Base-by-base conservation (phyloP, 2,888 invertebrate species). In the Ceramica pisi region DNA sequence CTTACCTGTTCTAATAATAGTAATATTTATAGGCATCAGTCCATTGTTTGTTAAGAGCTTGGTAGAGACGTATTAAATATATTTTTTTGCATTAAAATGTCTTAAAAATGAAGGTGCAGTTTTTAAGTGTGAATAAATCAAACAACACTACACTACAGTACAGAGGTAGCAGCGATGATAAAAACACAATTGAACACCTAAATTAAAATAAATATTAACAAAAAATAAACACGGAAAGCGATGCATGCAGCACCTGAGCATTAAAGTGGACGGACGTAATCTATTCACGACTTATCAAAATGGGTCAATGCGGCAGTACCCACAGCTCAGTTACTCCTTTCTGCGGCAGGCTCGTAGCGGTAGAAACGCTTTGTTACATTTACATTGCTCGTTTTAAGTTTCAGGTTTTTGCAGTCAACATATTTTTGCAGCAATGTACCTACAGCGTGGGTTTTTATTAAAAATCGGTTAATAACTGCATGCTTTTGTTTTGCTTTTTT, bases 251-350 rank as follows among this genome's bases (percentile, higher is more conserved):
- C 87, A 91, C 90, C 90, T 90, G 89, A 87, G 83, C 85, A 86
- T 87, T 87, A 72, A 87, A 92, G 89, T 92, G 91, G 90, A 89
- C 92, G 90, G 88, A 84, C 86, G 89, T 93, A 95, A 95, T 94
- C 95, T 94, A 90, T 90, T 91, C 90, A 86, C 88, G 88, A 88
- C 90, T 94, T 95, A 95, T 95, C 95, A 92, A 96, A 95, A 95
- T 95, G 87, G 95, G 95, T 94, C 95, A 96, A 93, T 94, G 94
- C 92, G 91, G 90, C 88, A 90, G 87, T 90, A 88, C 91, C 88
- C 90, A 89, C 90, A 89, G 86, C 74, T 74, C 79, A 64, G 75
- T 74, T 61, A 78, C 90, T 89, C 91, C 88, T 90, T 90, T 86
- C 90, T 90, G 90, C 91, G 88, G 88, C 88, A 89, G 80, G 90